Evolutionary conservation across 2,888 invertebrate species (phyloP).

Genomic region (Megastigmus dorsalis): DNA sequence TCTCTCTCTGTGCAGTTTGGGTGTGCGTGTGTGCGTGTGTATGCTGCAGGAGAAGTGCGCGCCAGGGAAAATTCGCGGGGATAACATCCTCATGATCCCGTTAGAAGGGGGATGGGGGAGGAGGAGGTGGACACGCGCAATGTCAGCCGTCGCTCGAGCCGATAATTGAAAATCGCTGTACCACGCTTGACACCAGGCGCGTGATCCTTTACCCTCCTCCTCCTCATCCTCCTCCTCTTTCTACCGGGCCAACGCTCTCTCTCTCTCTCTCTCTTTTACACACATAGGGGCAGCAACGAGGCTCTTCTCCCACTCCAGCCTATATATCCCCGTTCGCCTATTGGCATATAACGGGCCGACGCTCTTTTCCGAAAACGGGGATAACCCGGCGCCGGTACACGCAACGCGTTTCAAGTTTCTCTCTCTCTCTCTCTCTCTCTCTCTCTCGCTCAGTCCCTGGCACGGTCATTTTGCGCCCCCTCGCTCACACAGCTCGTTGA

Average conservation of each 20-base stretch:
- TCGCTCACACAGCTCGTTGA: background rate
- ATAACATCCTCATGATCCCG: conserved; percentile 34
- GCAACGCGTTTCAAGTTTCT: conserved; percentile 36
- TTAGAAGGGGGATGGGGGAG: too few relatives aligned
- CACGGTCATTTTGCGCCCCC: background rate
- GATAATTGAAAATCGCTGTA: conserved; percentile 54
- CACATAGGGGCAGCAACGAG: too few relatives aligned
- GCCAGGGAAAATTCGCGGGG: too few relatives aligned
- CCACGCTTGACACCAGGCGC: conserved; percentile 15
- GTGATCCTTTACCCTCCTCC: background rate
- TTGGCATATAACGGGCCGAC: too few relatives aligned
- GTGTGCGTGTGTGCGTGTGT: background rate
- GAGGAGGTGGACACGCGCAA: background rate
- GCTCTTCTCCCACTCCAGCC: too few relatives aligned
- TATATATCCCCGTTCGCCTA: too few relatives aligned
- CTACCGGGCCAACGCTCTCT: background rate
- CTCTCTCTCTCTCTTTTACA: too few relatives aligned
- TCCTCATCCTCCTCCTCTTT: background rate
- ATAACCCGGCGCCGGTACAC: conserved; percentile 10
- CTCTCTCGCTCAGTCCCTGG: background rate
- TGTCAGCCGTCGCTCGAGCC: too few relatives aligned
- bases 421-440: background rate
- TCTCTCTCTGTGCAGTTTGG: background rate
- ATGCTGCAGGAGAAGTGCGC: too few relatives aligned
- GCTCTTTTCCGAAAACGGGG: too few relatives aligned